Conservation (phyloP, 2,797 vertebrate genomes). For the Denticeps clupeoides region DNA sequence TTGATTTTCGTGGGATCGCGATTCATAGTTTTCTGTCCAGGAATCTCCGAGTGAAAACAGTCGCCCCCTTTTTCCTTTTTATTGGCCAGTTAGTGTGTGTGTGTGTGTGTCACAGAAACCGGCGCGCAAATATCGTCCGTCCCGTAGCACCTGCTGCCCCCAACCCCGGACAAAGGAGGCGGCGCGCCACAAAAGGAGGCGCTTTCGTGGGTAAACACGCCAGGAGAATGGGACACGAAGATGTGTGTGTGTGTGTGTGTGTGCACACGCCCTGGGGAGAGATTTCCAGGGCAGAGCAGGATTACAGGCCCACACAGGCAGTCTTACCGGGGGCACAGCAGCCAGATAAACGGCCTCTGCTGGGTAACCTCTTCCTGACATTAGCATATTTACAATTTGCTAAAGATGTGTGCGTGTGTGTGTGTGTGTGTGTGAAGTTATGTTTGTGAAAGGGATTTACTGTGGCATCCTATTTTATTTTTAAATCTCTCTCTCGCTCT, state of each 20-base stretch:
- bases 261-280: conserved; percentile 12
- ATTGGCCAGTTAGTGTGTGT: conserved; percentile 44
- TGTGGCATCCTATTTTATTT: conserved; percentile 13
- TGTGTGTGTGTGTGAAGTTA: too few relatives aligned
- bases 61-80: conserved; percentile 45
- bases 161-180: conserved; percentile 54
- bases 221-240: not conserved
- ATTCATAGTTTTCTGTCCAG: conserved; percentile 59
- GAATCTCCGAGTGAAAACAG: conserved; percentile 50
- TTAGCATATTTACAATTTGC: conserved; percentile 25
- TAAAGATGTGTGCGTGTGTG: not conserved
- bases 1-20: conserved; percentile 38
- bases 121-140: conserved; percentile 61
- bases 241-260: not conserved
- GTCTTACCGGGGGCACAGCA: conserved; percentile 1
- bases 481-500: conserved; percentile 10
- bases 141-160: conserved; percentile 67
- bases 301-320: conserved; percentile 17
- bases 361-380: conserved; percentile 9
- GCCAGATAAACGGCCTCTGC: conserved; percentile 6
- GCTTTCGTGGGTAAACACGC: conserved; percentile 36
- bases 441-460: conserved; percentile 18
- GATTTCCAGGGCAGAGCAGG: not conserved
- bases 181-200: conserved; percentile 45
- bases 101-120: conserved; percentile 50